Conservation (phyloP, 2,888 invertebrate genomes). For the Ormyrus labotus region DNA sequence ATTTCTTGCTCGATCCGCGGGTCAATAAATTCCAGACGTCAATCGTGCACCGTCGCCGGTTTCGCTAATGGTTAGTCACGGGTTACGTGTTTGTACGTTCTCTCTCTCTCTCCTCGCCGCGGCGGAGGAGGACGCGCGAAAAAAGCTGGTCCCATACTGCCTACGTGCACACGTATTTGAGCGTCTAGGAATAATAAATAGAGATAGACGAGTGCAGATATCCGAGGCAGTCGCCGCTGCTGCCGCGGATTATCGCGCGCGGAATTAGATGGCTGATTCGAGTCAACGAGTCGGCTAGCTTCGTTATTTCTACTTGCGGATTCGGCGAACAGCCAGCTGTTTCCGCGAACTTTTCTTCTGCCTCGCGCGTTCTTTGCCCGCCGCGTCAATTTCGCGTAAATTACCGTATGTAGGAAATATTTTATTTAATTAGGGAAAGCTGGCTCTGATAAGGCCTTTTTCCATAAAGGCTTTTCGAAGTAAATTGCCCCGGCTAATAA, state of each 20-base stretch:
- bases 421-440: not conserved
- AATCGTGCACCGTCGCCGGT: constrained; percentile 30
- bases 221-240: constrained; percentile 55
- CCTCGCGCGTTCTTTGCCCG: not conserved
- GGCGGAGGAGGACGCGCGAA: constrained; percentile 28
- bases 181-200: constrained; percentile 72
- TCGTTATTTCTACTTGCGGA: constrained; percentile 41
- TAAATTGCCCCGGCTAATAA: too few relatives aligned
- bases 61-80: constrained; percentile 31
- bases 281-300: constrained; percentile 10
- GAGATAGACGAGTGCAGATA: constrained; percentile 69
- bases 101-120: not conserved
- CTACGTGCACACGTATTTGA: constrained; percentile 49
- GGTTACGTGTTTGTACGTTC: not conserved
- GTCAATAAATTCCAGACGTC: constrained; percentile 51
- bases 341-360: not conserved
- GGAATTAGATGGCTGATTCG: constrained; percentile 70
- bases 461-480: too few relatives aligned
- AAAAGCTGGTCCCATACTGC: constrained; percentile 19
- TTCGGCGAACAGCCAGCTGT: constrained; percentile 14
- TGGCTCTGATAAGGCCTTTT: too few relatives aligned
- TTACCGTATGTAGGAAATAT: not conserved
- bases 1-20: constrained; percentile 14
- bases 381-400: constrained; percentile 2
- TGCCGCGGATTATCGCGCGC: constrained; percentile 67